phyloP scores from a whole-genome alignment of 2,113 vertebrate genomes.

The Cercocebus atys region DNA sequence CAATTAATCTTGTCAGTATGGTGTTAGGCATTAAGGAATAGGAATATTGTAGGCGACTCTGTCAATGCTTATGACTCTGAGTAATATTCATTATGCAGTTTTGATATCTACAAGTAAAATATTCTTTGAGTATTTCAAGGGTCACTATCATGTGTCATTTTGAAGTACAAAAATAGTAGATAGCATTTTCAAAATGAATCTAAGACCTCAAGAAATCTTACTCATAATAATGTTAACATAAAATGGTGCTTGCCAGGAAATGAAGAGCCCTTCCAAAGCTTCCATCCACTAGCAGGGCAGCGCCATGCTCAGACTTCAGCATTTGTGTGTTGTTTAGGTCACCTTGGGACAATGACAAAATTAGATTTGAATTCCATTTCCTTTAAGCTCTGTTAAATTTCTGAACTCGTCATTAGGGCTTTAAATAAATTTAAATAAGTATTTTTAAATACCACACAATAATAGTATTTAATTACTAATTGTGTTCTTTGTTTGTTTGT shows the following conservation, averaged over 20 bases:
- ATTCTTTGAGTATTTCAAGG: neutral
- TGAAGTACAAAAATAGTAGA: neutral
- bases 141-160: neutral
- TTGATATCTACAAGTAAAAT: conserved; percentile 34
- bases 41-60: neutral
- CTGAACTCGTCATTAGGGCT: neutral
- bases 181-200: conserved; percentile 22
- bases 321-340: neutral
- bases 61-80: neutral
- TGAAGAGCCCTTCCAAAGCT: neutral
- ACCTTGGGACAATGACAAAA: neutral
- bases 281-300: neutral
- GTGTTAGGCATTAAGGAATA: neutral
- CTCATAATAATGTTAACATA: neutral
- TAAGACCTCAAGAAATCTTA: neutral
- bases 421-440: neutral
- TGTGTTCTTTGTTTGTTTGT: neutral
- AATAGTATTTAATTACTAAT: neutral
- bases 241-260: neutral
- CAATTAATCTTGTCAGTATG: neutral
- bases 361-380: neutral
- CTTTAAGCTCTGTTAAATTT: neutral
- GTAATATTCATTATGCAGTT: conserved; percentile 13
- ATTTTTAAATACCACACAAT: neutral
- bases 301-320: neutral